Percentiles rank a stretch among this genome's conserved stretches.
Conservation (phyloP, 2,113 vertebrate genomes). For the Drymodes brunneopygia region DNA sequence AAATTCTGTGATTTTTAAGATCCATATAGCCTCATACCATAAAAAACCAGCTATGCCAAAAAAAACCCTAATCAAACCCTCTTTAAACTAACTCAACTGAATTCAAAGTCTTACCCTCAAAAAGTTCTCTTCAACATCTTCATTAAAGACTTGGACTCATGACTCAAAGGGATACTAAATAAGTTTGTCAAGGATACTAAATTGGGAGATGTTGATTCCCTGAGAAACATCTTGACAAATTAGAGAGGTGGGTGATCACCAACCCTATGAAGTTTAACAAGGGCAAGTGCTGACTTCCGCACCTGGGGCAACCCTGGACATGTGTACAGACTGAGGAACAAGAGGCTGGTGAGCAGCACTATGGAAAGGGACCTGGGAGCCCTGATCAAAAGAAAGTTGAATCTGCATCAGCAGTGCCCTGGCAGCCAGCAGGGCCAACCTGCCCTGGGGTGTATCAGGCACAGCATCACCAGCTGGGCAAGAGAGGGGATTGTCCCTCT, state of each 20-base stretch:
- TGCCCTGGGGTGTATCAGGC: not conserved
- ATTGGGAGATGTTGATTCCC: not conserved
- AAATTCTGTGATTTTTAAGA: not conserved
- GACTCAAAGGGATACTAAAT: not conserved
- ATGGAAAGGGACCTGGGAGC: fast-evolving
- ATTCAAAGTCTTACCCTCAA: not conserved
- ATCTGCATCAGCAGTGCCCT: not conserved
- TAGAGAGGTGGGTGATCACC: not conserved
- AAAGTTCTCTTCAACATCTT: not conserved
- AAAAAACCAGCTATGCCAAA: not conserved
- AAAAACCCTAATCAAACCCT: fast-evolving
- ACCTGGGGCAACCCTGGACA: not conserved
- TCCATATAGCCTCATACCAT: fast-evolving
- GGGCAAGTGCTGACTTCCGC: not conserved
- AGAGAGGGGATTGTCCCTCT: not conserved
- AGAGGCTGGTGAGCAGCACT: not conserved
- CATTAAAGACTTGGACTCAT: not conserved
- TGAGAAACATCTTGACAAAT: not conserved
- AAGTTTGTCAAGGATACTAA: not conserved
- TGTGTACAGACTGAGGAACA: not conserved
- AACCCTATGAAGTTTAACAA: no score
- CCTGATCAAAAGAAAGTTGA: not conserved
- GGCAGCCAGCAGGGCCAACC: not conserved
- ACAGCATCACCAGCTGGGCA: not conserved
- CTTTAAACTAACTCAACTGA: not conserved